Evolutionary conservation across 2,888 invertebrate genomes (phyloP), one percentile per base, ranked within the genome.

Genomic region (Lysandra coridon): DNA sequence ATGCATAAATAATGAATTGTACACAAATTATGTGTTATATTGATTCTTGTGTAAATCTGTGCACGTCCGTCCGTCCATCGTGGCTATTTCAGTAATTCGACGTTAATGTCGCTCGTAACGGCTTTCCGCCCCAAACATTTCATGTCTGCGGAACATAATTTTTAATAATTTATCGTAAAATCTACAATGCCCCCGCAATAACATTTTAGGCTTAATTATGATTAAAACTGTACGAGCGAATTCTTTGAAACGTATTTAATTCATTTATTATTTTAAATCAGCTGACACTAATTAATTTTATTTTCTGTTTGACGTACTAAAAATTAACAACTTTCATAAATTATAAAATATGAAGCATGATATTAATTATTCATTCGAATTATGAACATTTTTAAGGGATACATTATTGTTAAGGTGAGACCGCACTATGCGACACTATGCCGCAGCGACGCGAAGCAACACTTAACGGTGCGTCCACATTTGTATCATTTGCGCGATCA

Each of bases 71-170:
- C 3, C 6, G 64, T 69, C 33, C 12, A 12, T 53, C 14, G 75
- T 7, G 75, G 75, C 75, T 30, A 53, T 75, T 53, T 75, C 14
- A 53, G 75, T 75, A 75, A 75, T 74, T 74, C 44, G 40, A 74
- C 49, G 53, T 53, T 75, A 75, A 49, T 75, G 17, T 53, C 53
- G 75, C 30, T 23, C 10, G 23, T 53, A 30, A 75, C 53, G 53
- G 30, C 12, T 75, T 53, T 23, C 30, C 74, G 44, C 74, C 17
- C 74, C 44, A 44, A 40, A 74, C 75, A 75, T 79, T 79, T 79
- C 79, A 79, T 79, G 79, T 60, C 79, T 60, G 44, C 14, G 57
- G 74, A 79, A 74, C 79, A 79, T 79, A 78, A 73, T 74, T 62
- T 79, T 74, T 79, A 23, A 23, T 74, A 79, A 79, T 79, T 79